phyloP scores from a whole-genome alignment of 2,797 vertebrate genomes.

The Bovichtus diacanthus region DNA sequence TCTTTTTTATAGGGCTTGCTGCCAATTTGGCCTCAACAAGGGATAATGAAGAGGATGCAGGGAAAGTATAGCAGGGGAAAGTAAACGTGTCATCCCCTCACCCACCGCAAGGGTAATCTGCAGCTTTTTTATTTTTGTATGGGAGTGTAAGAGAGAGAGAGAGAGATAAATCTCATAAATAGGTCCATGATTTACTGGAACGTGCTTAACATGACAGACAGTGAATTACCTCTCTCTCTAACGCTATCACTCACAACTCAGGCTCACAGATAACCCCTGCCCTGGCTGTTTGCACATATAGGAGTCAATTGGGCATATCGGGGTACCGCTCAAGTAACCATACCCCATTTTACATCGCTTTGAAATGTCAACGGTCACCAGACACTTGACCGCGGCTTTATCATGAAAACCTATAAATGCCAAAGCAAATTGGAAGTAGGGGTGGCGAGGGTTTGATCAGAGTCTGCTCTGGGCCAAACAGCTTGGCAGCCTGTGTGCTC shows the following conservation, averaged over 20 bases:
- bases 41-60: slow-evolving; percentile 51
- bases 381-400: slow-evolving; percentile 3
- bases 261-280: neutral
- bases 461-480: slow-evolving; percentile 25
- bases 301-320: slow-evolving; percentile 46
- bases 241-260: slow-evolving; percentile 36
- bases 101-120: slow-evolving; percentile 22
- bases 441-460: slow-evolving; percentile 10
- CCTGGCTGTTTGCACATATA: slow-evolving; percentile 2
- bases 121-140: neutral
- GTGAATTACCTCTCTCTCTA: slow-evolving; percentile 60
- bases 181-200: slow-evolving; percentile 57
- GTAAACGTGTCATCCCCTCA: slow-evolving; percentile 30
- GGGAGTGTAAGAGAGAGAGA: neutral
- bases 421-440: slow-evolving; percentile 35
- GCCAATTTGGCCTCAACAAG: slow-evolving; percentile 49
- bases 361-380: slow-evolving; percentile 42
- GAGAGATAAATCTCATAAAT: slow-evolving; percentile 40
- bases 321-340: slow-evolving; percentile 1
- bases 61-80: slow-evolving; percentile 30
- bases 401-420: slow-evolving; percentile 50
- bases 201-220: slow-evolving; percentile 59
- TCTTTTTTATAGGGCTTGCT: slow-evolving; percentile 47
- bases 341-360: slow-evolving; percentile 39
- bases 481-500: slow-evolving; percentile 15